Percentiles rank a stretch among this genome's conserved stretches.
phyloP scores from a whole-genome alignment of 2,113 vertebrate genomes.

The Rhinolophus ferrumequinum region DNA sequence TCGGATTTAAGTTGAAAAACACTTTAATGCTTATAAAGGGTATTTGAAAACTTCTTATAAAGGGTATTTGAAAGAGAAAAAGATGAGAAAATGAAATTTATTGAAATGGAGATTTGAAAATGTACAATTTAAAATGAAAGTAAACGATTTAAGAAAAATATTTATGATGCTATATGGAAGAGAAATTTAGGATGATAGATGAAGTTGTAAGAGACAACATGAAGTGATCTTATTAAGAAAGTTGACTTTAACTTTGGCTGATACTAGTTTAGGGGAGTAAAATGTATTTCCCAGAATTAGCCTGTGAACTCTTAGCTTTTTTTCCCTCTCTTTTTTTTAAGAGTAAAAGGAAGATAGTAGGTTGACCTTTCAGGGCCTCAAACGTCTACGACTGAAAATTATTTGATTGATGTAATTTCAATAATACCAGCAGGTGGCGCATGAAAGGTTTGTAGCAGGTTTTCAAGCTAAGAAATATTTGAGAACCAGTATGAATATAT shows the following conservation, averaged over 20 bases:
- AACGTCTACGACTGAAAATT: not conserved
- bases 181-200: not conserved
- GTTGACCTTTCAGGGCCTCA: not conserved
- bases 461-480: constrained; percentile 4
- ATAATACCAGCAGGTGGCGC: constrained; percentile 51
- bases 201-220: not conserved
- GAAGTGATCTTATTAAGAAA: constrained; percentile 9
- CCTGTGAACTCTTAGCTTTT: not conserved
- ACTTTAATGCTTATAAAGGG: not conserved
- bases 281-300: not conserved
- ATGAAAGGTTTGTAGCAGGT: not conserved
- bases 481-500: not conserved
- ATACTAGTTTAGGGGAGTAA: not conserved
- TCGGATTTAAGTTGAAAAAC: constrained; percentile 15
- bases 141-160: constrained; percentile 35
- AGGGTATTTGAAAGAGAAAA: not conserved
- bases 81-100: not conserved
- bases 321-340: not conserved
- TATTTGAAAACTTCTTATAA: not conserved
- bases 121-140: not conserved
- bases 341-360: not conserved
- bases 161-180: not conserved
- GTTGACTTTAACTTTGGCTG: not conserved
- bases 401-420: constrained; percentile 2
- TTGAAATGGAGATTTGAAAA: not conserved